These are phyloP conservation scores for Caenorhabditis uteleia DNA, from an alignment of 2,888 invertebrate genomes.

Conservation along the genomic window DNA sequence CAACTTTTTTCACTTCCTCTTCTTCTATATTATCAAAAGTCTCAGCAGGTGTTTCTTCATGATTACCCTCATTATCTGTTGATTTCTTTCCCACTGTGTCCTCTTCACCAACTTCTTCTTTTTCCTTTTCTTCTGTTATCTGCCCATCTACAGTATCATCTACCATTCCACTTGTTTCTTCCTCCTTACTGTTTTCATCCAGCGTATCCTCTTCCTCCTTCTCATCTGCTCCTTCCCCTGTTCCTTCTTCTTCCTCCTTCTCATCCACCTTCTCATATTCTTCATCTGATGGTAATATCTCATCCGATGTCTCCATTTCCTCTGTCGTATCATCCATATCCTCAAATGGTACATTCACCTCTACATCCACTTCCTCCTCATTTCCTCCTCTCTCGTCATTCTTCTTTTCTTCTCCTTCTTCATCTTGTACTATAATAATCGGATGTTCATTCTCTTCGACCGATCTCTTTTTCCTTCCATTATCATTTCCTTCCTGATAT, in stretches of 20 bases:
- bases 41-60: not conserved
- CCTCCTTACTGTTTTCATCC: constrained; percentile 4
- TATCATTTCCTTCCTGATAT: not conserved
- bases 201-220: constrained; percentile 9
- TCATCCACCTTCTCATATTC: not conserved
- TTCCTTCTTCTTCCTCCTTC: constrained; percentile 19
- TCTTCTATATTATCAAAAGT: not conserved
- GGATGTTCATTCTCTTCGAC: not conserved
- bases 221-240: not conserved
- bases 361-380: not conserved
- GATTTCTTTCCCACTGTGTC: no score
- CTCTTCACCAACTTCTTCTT: constrained; percentile 1
- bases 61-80: not conserved
- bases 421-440: no score
- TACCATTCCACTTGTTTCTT: not conserved
- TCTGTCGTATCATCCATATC: not conserved
- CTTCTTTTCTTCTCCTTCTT: not conserved
- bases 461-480: not conserved
- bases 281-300: not conserved
- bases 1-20: not conserved
- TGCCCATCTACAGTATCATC: not conserved
- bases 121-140: not conserved
- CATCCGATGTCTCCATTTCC: not conserved
- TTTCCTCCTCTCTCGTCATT: not conserved
- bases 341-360: not conserved